Evolutionary conservation across 2,888 invertebrate genomes (phyloP), one percentile per base, ranked within the genome.

Genomic region (Xylota sylvarum): DNA sequence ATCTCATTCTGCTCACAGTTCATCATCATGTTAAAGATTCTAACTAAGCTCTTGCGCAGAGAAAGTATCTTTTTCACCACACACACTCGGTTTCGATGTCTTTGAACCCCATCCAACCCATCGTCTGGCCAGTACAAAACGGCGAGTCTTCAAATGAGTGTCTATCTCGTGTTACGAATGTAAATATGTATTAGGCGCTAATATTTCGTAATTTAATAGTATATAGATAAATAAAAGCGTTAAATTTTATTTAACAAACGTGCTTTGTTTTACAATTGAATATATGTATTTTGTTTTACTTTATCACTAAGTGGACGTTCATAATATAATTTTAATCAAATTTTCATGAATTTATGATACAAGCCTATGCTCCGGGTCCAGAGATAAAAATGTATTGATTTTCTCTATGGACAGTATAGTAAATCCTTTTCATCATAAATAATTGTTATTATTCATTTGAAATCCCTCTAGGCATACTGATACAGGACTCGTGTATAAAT

Each of bases 41-140:
- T 0, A 14, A 14, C 14, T 9, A 62, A 62, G 7, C 30, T n/a
- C 50, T 50, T 67, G 67, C 67, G 67, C 52, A 35, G 7, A 23
- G 17, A 46, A 27, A 4, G 19, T 0, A 23, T 23, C 6, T 14
- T 50, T 19, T 37, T 67, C 67, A 67, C 67, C 67, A 67, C 67
- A 67, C 50, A 23, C 23, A 23, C 23, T 23, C 23, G 23, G 23
- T 32, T 7, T 32, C 32, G n/a, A 40, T 6, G 32, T 5, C 17
- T 56, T 23, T 5, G 2, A 23, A 9, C 40, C 19, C 19, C 37
- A 60, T n/a, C 40, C 23, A 60, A 19, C 37, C 23, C 6, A 60
- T 7, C 6, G 5, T n/a, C 40, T 19, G 23, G 17, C 40, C 60
- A 60, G 60, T 60, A 60, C 40, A 10, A 40, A 10, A 60, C 40